phyloP scores from a whole-genome alignment of 2,113 vertebrate species.

The Hippolais icterina region DNA sequence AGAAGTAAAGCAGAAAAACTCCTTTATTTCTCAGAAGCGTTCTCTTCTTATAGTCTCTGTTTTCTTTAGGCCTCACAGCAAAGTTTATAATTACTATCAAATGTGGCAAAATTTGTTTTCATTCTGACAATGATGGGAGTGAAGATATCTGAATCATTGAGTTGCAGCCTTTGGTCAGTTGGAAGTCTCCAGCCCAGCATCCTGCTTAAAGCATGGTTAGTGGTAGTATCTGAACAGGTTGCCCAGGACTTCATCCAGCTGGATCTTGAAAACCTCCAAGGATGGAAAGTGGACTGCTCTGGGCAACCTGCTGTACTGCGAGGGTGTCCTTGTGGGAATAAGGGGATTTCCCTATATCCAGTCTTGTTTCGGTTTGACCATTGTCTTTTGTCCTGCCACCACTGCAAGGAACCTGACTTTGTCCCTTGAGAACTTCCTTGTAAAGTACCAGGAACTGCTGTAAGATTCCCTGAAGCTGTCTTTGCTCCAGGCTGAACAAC shows the following conservation, averaged over 20 bases:
- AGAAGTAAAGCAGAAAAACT: not conserved
- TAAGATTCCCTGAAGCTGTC: not conserved
- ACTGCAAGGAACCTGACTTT: not conserved
- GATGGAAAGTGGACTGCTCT: not conserved
- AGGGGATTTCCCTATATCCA: not conserved
- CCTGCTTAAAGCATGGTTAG: not conserved
- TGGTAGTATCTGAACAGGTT: not conserved
- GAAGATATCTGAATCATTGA: not conserved
- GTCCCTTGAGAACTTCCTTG: fast-evolving
- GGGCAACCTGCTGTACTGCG: not conserved
- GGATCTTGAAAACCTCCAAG: not conserved
- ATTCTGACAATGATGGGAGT: not conserved
- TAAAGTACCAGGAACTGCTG: not conserved
- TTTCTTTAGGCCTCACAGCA: not conserved
- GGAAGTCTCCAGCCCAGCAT: not conserved
- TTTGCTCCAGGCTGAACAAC: not conserved
- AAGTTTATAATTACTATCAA: not conserved
- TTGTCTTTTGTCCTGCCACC: not conserved
- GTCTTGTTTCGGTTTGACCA: not conserved
- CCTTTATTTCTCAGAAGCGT: not conserved
- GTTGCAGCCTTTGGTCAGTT: not conserved
- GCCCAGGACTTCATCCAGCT: not conserved
- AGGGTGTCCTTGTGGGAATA: not conserved
- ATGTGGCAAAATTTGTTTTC: not conserved
- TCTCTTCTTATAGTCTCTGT: not conserved